Percentiles rank a stretch among this genome's conserved stretches.
These are phyloP conservation scores for Eupristina koningsbergeri DNA, from an alignment of 1,140 invertebrate genomes.

Conservation along the genomic window DNA sequence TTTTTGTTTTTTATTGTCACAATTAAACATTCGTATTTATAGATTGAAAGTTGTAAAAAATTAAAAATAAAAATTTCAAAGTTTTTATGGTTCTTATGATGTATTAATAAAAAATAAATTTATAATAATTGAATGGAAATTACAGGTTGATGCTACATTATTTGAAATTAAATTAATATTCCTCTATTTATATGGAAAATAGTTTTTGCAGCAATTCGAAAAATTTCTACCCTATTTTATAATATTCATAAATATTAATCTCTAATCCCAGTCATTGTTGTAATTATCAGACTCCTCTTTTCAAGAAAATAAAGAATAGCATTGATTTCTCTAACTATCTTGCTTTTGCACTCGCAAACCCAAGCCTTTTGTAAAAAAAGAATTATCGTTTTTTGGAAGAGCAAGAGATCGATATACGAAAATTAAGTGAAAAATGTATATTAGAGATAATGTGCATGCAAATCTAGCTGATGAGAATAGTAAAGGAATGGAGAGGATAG, in stretches of 20 bases:
- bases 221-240: too few species aligned
- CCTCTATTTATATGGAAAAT: neutral
- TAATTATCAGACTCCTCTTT: too few species aligned
- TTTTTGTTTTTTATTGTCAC: neutral
- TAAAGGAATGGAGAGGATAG: too few species aligned
- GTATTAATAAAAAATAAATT: too few species aligned
- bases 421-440: neutral
- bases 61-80: neutral
- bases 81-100: too few species aligned
- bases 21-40: neutral
- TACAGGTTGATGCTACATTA: too few species aligned
- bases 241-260: too few species aligned
- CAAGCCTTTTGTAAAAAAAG: neutral
- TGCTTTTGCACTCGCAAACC: neutral
- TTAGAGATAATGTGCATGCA: neutral
- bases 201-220: too few species aligned
- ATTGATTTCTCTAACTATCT: too few species aligned
- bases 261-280: too few species aligned
- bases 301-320: too few species aligned
- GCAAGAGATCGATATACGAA: neutral
- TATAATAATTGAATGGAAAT: too few species aligned
- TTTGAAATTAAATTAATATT: neutral
- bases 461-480: neutral
- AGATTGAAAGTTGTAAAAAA: neutral
- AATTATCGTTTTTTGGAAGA: neutral